phyloP scores from a whole-genome alignment of 2,797 vertebrate species.

The Gallinago stenura region DNA sequence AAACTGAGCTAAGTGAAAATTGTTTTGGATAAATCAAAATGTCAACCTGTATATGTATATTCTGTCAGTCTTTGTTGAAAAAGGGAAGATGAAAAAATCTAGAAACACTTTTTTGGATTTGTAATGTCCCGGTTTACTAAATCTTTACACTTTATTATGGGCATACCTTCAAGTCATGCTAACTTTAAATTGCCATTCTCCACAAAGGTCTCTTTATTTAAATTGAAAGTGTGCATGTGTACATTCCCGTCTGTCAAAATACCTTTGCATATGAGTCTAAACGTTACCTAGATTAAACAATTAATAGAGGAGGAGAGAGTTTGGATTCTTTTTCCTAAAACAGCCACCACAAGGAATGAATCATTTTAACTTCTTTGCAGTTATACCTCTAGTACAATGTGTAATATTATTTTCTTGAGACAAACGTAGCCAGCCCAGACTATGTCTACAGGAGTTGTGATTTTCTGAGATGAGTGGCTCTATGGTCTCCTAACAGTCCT shows the following conservation, averaged over 20 bases:
- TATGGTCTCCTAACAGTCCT: not conserved
- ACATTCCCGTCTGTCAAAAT: conserved; percentile 46
- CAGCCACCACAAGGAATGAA: not conserved
- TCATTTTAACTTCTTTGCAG: conserved; percentile 9
- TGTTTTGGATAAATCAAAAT: conserved; percentile 76
- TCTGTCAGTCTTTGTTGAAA: conserved; percentile 76
- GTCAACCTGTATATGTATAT: conserved; percentile 78
- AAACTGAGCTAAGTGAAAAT: conserved; percentile 75
- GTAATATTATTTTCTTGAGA: not conserved
- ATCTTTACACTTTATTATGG: conserved; percentile 70
- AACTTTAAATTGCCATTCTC: conserved; percentile 69
- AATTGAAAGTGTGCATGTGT: conserved; percentile 71
- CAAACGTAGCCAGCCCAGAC: not conserved
- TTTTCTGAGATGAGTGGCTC: conserved; percentile 14
- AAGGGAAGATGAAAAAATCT: conserved; percentile 79
- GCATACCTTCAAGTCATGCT: conserved; percentile 61
- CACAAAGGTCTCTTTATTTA: conserved; percentile 73
- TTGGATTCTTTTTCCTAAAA: not conserved
- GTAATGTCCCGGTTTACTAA: conserved; percentile 73
- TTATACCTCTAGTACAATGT: not conserved
- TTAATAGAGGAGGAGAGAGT: conserved; percentile 12
- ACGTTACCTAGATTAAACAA: conserved; percentile 48
- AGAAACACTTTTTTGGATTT: conserved; percentile 70
- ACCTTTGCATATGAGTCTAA: conserved; percentile 27
- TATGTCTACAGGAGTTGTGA: not conserved